phyloP scores from a whole-genome alignment of 2,797 vertebrate genomes.

The Crocodylus rhombifer region DNA sequence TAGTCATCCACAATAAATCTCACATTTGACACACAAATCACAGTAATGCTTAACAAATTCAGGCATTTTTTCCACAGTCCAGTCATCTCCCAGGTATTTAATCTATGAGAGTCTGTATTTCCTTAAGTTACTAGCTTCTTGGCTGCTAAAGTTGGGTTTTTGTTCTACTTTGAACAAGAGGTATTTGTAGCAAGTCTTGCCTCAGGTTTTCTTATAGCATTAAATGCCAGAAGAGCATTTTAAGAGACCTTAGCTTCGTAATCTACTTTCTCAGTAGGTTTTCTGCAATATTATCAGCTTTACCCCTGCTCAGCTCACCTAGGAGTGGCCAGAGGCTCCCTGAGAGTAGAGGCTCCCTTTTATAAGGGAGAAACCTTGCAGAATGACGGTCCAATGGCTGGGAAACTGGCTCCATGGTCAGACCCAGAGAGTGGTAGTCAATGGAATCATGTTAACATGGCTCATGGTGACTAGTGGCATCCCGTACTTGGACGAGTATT shows the following conservation, averaged over 20 bases:
- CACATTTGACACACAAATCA: background rate
- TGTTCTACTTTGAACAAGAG: background rate
- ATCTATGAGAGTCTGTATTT: background rate
- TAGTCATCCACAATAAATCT: slow-evolving; percentile 11
- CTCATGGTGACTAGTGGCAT: too few species aligned
- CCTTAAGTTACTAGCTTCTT: background rate
- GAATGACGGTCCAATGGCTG: too few species aligned
- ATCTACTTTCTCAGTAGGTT: background rate
- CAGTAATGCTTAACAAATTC: background rate
- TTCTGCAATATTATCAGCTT: background rate
- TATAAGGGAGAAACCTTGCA: too few species aligned
- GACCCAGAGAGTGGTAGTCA: too few species aligned
- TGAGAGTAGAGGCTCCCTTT: too few species aligned
- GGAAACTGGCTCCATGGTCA: too few species aligned
- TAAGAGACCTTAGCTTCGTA: background rate
- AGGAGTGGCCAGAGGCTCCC: too few species aligned
- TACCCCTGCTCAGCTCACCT: too few species aligned
- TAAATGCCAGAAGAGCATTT: background rate
- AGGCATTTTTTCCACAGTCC: background rate
- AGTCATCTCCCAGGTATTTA: background rate
- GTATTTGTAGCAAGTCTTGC: background rate
- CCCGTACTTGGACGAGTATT: too few species aligned
- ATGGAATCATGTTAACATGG: too few species aligned
- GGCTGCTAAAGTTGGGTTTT: background rate
- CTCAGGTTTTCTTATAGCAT: background rate